Conservation (phyloP, 1,140 invertebrate species). For the Drosophila neocordata region DNA sequence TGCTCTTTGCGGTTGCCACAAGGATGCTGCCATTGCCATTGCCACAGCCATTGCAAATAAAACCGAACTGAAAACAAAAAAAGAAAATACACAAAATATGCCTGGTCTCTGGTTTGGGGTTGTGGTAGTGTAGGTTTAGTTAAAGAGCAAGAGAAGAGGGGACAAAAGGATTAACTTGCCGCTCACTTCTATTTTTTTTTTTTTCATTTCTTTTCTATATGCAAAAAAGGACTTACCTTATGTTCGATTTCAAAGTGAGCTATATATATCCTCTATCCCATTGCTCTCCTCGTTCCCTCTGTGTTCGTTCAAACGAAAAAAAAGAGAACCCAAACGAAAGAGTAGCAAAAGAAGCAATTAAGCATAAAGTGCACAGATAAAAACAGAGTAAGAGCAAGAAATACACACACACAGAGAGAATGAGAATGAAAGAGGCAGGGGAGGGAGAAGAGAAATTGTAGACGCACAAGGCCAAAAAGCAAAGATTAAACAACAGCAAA, state of each 20-base stretch:
- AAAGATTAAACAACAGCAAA: slow-evolving; percentile 33
- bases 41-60: background rate
- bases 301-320: slow-evolving; percentile 29
- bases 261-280: background rate
- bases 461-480: slow-evolving; percentile 32
- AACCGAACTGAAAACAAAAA: slow-evolving; percentile 11
- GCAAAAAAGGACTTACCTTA: slow-evolving; percentile 34
- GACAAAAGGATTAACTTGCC: slow-evolving; percentile 13
- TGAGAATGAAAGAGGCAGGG: background rate
- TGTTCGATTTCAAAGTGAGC: slow-evolving; percentile 56
- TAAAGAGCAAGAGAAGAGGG: background rate
- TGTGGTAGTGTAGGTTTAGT: background rate
- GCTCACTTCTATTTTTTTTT: slow-evolving; percentile 19
- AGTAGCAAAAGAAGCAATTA: slow-evolving; percentile 56
- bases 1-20: slow-evolving; percentile 55
- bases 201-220: slow-evolving; percentile 13
- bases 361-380: slow-evolving; percentile 56
- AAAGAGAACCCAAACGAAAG: slow-evolving; percentile 19
- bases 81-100: slow-evolving; percentile 40
- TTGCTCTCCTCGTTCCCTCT: background rate
- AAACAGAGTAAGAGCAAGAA: slow-evolving; percentile 48
- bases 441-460: background rate
- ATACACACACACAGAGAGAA: slow-evolving; percentile 4
- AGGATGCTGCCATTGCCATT: background rate
- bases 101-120: slow-evolving; percentile 25